Evolutionary conservation across 2,797 vertebrate genomes (phyloP), one percentile per base, ranked within the genome.

Genomic region (Pangasius larnaudii): DNA sequence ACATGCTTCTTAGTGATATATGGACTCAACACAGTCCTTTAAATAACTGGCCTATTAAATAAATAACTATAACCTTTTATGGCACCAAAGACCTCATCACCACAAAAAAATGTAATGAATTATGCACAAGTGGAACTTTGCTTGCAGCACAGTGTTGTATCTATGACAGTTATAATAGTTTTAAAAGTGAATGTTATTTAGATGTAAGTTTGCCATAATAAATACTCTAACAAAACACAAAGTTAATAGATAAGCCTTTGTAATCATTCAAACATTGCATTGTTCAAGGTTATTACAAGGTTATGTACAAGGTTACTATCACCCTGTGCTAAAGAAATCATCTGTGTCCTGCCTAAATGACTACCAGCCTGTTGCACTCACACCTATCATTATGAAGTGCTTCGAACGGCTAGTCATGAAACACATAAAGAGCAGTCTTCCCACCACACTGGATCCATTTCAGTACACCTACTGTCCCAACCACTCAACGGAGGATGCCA

Each of bases 31-130:
- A 36, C 56, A 16, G 33, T 81, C 33, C 19, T 81, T 79, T 79
- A 8, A 61, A 61, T 59, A 59, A 59, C 56, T n/a, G 56, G 33
- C 33, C 56, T 81, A 42, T 42, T 81, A 27, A 80, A 58, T 77
- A 53, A 77, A 79, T 56, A 79, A 36, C 30, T 56, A 53, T 79
- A 79, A 79, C 49, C 51, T 36, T 79, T 79, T 56, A 33, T 36
- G n/a, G 8, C 18, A 33, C n/a, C 51, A 56, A 53, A 79, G n/a
- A 33, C 51, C 51, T 77, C 46, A 30, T n/a, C 9, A 2, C 46
- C 9, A 77, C 74, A 27, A 77, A 56, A 58, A 33, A 39, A 36
- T 5, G 0, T 80, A 1, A 80, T 59, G 19, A 80, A 80, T 59
- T 58, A 59, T 80, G 30, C 77, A 59, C 1, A 58, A 80, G 30